Evolutionary conservation across 2,113 vertebrate genomes (phyloP).

Genomic region (Paedocypris sp.): DNA sequence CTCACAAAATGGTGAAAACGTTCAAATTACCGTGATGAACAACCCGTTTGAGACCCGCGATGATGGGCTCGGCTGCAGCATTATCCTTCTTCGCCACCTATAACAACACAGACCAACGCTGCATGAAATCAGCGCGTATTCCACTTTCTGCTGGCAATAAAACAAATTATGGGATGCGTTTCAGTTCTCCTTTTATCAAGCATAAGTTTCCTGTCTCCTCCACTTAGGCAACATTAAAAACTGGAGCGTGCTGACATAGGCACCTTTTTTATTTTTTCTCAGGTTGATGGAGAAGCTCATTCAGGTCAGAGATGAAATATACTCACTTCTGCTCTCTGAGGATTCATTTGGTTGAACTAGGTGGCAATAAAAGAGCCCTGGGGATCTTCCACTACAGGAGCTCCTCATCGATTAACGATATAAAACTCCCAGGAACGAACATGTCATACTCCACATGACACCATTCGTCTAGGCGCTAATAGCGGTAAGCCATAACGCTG

Average conservation of each 20-base stretch:
- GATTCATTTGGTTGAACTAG: slow-evolving; percentile 9
- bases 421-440: slow-evolving; percentile 50
- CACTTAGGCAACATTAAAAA: slow-evolving; percentile 11
- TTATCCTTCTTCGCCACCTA: slow-evolving; percentile 92
- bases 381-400: slow-evolving; percentile 44
- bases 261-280: slow-evolving; percentile 51
- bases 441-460: slow-evolving; percentile 28
- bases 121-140: neutral
- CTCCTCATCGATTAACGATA: slow-evolving; percentile 56
- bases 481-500: slow-evolving; percentile 63
- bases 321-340: slow-evolving; percentile 36
- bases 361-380: slow-evolving; percentile 37
- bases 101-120: slow-evolving; percentile 57
- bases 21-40: slow-evolving; percentile 92
- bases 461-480: slow-evolving; percentile 54
- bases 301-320: slow-evolving; percentile 56
- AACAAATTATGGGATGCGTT: neutral
- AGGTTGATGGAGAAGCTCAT: slow-evolving; percentile 46
- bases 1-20: neutral
- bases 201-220: neutral
- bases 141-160: neutral
- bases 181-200: neutral
- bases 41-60: slow-evolving; percentile 91
- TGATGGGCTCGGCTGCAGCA: slow-evolving; percentile 90
- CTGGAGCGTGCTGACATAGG: slow-evolving; percentile 21